phyloP scores from a whole-genome alignment of 2,113 vertebrate species.

The Nansenia antarctica region DNA sequence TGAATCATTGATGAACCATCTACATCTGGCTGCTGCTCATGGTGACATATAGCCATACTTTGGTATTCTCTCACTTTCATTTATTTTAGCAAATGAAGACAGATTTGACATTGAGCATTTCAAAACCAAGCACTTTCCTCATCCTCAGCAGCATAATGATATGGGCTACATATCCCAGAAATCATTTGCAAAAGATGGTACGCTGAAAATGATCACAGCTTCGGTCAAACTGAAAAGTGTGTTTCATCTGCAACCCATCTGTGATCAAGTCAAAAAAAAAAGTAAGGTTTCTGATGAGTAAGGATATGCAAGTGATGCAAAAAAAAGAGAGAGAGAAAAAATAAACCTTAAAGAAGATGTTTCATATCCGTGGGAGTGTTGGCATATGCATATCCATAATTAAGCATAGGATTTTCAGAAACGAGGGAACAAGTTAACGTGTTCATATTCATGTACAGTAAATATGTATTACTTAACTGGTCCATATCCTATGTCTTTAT shows the following conservation, averaged over 20 bases:
- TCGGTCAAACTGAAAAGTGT: not conserved
- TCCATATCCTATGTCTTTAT: no score
- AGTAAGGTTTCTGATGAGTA: not conserved
- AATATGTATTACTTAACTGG: no score
- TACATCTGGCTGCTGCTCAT: slow-evolving; percentile 29
- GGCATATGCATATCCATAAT: not conserved
- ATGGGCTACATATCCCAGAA: not conserved
- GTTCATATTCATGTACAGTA: not conserved
- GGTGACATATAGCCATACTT: slow-evolving; percentile 30
- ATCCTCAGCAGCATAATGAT: slow-evolving; percentile 1
- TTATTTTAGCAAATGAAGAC: slow-evolving; percentile 52
- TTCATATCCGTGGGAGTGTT: not conserved
- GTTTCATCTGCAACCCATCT: not conserved
- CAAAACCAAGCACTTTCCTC: slow-evolving; percentile 37
- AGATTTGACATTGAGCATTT: slow-evolving; percentile 45
- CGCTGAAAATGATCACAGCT: not conserved
- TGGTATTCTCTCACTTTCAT: slow-evolving; percentile 42
- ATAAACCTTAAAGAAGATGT: not conserved
- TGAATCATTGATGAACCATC: slow-evolving; percentile 59
- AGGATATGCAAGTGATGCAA: not conserved
- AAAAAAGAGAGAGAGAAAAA: not conserved
- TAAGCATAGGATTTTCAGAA: not conserved
- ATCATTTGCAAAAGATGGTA: slow-evolving; percentile 3
- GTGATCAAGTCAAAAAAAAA: slow-evolving; percentile 6
- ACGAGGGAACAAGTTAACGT: not conserved